These are phyloP conservation scores for Drosophila bifasciata DNA, from an alignment of 1,140 invertebrate species.

Conservation along the genomic window DNA sequence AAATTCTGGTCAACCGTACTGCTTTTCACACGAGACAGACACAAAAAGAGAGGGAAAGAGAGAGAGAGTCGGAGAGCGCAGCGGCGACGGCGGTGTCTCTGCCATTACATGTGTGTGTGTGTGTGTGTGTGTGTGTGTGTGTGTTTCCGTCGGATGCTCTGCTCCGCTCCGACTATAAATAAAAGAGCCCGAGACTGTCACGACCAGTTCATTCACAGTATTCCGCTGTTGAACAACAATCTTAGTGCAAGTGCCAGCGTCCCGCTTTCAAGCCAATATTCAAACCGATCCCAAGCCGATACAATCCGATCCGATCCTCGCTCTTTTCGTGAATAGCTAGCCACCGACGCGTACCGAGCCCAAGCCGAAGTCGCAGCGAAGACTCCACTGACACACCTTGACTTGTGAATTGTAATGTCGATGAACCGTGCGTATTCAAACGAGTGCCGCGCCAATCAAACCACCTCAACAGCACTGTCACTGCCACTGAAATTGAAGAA, in stretches of 20 bases:
- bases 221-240: constrained; percentile 79
- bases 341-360: constrained; percentile 4
- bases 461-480: constrained; percentile 18
- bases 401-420: constrained; percentile 73
- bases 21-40: constrained; percentile 20
- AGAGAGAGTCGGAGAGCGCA: constrained; percentile 15
- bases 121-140: too few species aligned
- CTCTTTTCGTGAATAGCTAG: constrained; percentile 17
- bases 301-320: constrained; percentile 29
- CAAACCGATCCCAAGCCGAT: constrained; percentile 4
- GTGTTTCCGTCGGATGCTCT: constrained; percentile 3
- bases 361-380: constrained; percentile 33
- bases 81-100: neutral
- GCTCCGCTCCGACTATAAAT: constrained; percentile 57
- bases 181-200: constrained; percentile 48
- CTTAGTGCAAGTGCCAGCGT: constrained; percentile 34
- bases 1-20: constrained; percentile 21
- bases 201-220: constrained; percentile 77
- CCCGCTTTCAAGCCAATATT: constrained; percentile 13
- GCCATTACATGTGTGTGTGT: too few species aligned
- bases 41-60: constrained; percentile 10
- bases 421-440: constrained; percentile 74
- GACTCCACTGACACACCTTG: constrained; percentile 57
- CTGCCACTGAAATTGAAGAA: constrained; percentile 5
- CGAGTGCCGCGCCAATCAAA: constrained; percentile 63